Evolutionary conservation across 1,140 invertebrate genomes (phyloP).

Genomic region (Halyomorpha halys): DNA sequence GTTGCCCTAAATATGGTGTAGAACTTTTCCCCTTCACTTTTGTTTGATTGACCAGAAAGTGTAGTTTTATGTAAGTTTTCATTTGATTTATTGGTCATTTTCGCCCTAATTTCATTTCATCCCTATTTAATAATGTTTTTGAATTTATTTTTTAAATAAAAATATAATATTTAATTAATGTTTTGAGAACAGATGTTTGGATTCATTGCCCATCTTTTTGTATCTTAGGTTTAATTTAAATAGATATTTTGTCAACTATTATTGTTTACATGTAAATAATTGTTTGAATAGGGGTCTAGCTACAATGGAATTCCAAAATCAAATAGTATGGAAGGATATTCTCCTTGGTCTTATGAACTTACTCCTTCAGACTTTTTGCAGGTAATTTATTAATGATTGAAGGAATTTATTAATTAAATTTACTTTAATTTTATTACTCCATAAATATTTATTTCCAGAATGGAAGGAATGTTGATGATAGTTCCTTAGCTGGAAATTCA

Average conservation of each 20-base stretch:
- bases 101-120: too few relatives aligned
- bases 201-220: too few relatives aligned
- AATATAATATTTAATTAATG: too few relatives aligned
- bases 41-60: slow-evolving; percentile 7
- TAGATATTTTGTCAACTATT: too few relatives aligned
- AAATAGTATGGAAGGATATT: slow-evolving; percentile 26
- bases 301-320: slow-evolving; percentile 24
- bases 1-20: slow-evolving; percentile 23
- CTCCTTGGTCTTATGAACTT: slow-evolving; percentile 29
- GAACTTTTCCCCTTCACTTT: slow-evolving; percentile 23
- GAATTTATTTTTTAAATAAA: too few relatives aligned
- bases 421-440: not conserved
- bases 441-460: slow-evolving; percentile 8
- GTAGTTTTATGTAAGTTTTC: not conserved
- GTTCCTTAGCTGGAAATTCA: slow-evolving; percentile 24
- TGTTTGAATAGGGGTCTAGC: not conserved
- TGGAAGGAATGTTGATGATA: slow-evolving; percentile 26
- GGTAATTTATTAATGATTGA: slow-evolving; percentile 18
- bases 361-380: slow-evolving; percentile 27
- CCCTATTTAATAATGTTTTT: too few relatives aligned
- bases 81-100: too few relatives aligned
- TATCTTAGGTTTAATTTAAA: too few relatives aligned
- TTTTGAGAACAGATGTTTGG: too few relatives aligned
- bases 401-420: not conserved
- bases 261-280: too few relatives aligned